These are phyloP conservation scores for Amphimallon solstitiale DNA, from an alignment of 2,888 invertebrate species.

Conservation along the genomic window DNA sequence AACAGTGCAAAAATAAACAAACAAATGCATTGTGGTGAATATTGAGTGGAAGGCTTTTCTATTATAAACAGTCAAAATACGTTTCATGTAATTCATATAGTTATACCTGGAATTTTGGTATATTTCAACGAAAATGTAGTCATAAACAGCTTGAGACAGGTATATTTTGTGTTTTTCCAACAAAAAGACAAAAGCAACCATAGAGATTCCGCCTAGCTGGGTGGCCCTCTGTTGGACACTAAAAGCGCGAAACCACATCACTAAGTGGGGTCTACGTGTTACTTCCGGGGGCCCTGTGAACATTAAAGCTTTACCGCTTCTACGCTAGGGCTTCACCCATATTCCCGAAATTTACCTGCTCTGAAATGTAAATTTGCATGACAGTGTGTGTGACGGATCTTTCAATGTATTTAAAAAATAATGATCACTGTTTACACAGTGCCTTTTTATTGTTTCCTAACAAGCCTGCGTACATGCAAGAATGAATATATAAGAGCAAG, in stretches of 20 bases:
- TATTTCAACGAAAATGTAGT: constrained; percentile 14
- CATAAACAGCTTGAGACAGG: background rate
- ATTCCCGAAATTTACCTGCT: background rate
- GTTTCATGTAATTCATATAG: background rate
- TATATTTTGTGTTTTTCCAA: constrained; percentile 18
- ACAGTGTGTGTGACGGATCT: constrained; percentile 15
- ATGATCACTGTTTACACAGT: constrained; percentile 8
- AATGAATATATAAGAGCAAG: background rate
- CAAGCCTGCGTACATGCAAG: background rate
- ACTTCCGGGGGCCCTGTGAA: constrained; percentile 49
- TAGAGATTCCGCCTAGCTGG: constrained; percentile 36
- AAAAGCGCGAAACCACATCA: constrained; percentile 49
- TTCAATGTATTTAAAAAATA: constrained; percentile 17
- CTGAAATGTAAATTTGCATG: constrained; percentile 22
- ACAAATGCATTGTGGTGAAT: too few species aligned
- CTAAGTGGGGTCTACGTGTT: constrained; percentile 48
- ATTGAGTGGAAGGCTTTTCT: background rate
- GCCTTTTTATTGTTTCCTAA: constrained; percentile 13
- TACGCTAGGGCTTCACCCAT: background rate
- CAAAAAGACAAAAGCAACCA: constrained; percentile 5
- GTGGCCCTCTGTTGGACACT: constrained; percentile 40
- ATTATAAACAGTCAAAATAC: background rate
- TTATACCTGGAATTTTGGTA: constrained; percentile 18
- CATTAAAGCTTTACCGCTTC: constrained; percentile 14
- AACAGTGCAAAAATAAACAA: too few species aligned